Evolutionary conservation across 1,140 invertebrate species (phyloP).

Genomic region (Rhagoletis pomonella): DNA sequence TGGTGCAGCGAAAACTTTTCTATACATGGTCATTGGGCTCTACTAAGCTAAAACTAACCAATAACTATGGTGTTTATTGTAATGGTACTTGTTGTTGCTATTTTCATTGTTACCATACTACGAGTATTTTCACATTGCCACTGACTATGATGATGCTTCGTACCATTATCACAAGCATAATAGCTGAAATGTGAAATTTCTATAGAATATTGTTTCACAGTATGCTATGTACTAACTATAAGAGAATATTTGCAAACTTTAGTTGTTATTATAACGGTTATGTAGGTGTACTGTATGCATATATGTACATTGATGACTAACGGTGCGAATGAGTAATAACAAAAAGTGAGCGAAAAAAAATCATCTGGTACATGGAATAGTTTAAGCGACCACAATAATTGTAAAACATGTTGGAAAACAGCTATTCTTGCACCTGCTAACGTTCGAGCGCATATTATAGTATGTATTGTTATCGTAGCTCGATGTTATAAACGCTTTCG

Average conservation of each 20-base stretch:
- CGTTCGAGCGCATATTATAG: not conserved
- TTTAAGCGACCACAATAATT: constrained; percentile 12
- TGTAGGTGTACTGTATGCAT: not conserved
- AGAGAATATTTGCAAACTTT: too few species aligned
- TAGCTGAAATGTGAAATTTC: too few species aligned
- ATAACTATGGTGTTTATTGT: constrained; percentile 7
- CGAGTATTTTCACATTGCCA: too few species aligned
- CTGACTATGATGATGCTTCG: too few species aligned
- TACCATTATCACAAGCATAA: too few species aligned
- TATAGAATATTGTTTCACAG: too few species aligned
- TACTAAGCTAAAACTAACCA: not conserved
- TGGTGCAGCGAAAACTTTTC: not conserved
- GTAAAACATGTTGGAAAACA: constrained; percentile 24
- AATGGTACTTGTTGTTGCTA: not conserved
- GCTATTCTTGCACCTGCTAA: constrained; percentile 12
- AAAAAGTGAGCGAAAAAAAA: not conserved
- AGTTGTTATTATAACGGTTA: too few species aligned
- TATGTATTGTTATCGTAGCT: not conserved
- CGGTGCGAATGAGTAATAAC: not conserved
- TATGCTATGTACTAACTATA: too few species aligned
- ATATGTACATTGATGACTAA: not conserved
- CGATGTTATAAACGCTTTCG: too few species aligned
- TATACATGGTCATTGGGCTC: not conserved
- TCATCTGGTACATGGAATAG: not conserved
- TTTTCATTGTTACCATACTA: not conserved